Conservation (phyloP, 2,113 vertebrate genomes). For the Clarias gariepinus region DNA sequence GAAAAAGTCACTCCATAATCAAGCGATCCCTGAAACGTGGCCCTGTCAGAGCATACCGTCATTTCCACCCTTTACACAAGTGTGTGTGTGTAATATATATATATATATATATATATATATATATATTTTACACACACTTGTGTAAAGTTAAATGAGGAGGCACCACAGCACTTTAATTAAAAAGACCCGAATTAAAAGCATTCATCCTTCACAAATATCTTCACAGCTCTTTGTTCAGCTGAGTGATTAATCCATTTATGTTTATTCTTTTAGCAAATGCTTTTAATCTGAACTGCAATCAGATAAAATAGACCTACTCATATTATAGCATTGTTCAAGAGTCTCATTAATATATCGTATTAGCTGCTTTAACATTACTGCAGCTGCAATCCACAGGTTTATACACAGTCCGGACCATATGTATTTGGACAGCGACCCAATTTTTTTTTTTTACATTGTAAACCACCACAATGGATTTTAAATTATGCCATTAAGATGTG, state of each 20-base stretch:
- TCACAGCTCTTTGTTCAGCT: constrained; percentile 46
- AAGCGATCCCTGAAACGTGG: constrained; percentile 7
- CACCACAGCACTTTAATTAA: constrained; percentile 66
- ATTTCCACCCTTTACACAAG: constrained; percentile 50
- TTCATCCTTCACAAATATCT: constrained; percentile 66
- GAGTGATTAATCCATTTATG: constrained; percentile 64
- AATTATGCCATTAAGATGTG: too few species aligned
- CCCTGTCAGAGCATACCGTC: background rate
- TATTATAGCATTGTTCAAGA: background rate
- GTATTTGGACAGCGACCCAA: too few species aligned
- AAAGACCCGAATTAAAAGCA: constrained; percentile 46
- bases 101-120: too few species aligned
- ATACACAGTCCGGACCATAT: too few species aligned
- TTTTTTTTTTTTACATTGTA: too few species aligned
- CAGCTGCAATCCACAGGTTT: background rate
- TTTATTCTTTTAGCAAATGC: constrained; percentile 36
- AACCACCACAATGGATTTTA: too few species aligned
- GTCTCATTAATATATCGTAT: background rate
- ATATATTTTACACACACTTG: too few species aligned
- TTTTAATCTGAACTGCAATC: background rate
- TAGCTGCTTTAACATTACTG: background rate
- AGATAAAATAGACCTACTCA: background rate
- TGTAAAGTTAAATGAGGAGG: constrained; percentile 54
- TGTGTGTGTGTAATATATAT: constrained; percentile 12
- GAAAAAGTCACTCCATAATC: constrained; percentile 22